Evolutionary conservation across 2,113 vertebrate genomes (phyloP).

Genomic region (Ammodramus savannarum): DNA sequence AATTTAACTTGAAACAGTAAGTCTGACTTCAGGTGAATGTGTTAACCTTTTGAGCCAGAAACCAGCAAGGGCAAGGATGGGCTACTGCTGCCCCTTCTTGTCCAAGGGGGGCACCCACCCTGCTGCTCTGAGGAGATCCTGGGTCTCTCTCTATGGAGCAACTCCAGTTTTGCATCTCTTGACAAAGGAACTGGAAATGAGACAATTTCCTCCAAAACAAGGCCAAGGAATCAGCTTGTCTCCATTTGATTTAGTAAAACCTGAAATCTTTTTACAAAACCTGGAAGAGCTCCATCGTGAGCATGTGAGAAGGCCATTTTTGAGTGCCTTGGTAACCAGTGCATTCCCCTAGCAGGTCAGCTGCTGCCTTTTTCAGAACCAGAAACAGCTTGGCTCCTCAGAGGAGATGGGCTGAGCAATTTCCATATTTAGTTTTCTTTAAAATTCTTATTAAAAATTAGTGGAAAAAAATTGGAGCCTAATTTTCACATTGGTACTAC

Average conservation of each 20-base stretch:
- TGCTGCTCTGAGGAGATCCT: neutral
- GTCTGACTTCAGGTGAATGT: neutral
- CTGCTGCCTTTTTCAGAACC: neutral
- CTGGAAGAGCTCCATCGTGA: neutral
- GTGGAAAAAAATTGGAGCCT: fast-evolving
- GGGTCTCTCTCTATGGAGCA: neutral
- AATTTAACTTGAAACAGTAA: neutral
- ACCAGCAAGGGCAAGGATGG: neutral
- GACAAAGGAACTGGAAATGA: neutral
- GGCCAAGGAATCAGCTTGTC: neutral
- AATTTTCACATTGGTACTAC: neutral
- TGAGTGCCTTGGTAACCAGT: neutral
- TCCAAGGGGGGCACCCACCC: neutral
- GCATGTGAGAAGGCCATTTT: neutral
- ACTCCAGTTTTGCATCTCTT: neutral
- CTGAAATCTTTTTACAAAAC: neutral
- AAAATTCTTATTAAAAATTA: neutral
- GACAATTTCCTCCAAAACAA: neutral
- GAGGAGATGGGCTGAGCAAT: neutral
- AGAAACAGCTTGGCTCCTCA: neutral
- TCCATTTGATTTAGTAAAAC: neutral
- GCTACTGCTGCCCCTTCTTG: neutral
- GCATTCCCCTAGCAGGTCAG: neutral
- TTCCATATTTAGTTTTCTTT: neutral
- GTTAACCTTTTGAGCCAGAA: neutral